A percentile compares a stretch with the other conserved stretches of the same genome.
These are phyloP conservation scores for Palythoa heliodiscus DNA, from an alignment of 92 coral and sea anemone genomes.

Conservation along the genomic window DNA sequence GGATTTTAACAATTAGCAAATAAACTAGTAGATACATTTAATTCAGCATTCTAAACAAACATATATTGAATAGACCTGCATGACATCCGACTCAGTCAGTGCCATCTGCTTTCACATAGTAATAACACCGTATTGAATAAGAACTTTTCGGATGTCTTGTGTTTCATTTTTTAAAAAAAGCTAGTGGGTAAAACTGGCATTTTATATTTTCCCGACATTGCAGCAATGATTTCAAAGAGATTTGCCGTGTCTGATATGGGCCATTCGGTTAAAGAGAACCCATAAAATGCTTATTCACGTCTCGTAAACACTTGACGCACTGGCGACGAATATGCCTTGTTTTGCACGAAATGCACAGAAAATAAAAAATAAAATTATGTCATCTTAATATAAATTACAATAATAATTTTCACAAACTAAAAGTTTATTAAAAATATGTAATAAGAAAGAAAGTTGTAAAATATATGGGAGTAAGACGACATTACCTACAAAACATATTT, in stretches of 20 bases:
- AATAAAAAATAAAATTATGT: neutral
- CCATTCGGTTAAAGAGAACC: neutral
- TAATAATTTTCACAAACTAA: neutral
- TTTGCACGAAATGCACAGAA: constrained; percentile 34
- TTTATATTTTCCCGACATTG: neutral
- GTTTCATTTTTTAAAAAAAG: no score
- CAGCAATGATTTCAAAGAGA: no score
- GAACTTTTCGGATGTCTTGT: neutral
- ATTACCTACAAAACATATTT: neutral
- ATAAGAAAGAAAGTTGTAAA: neutral
- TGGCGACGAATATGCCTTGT: neutral
- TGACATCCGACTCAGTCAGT: neutral
- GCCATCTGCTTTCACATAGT: neutral
- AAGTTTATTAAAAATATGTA: neutral
- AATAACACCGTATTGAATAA: neutral
- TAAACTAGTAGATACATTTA: neutral
- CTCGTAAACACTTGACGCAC: constrained; percentile 30
- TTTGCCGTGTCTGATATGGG: constrained; percentile 15
- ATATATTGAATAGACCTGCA: neutral
- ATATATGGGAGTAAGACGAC: neutral
- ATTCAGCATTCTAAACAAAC: constrained; percentile 4
- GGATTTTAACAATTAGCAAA: neutral
- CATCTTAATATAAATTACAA: neutral
- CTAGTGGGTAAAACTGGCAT: neutral
- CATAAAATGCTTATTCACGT: neutral